Percentiles rank a stretch among this genome's conserved stretches.
Evolutionary conservation across 2,113 vertebrate species (phyloP).

Genomic region (Chrysemys picta): DNA sequence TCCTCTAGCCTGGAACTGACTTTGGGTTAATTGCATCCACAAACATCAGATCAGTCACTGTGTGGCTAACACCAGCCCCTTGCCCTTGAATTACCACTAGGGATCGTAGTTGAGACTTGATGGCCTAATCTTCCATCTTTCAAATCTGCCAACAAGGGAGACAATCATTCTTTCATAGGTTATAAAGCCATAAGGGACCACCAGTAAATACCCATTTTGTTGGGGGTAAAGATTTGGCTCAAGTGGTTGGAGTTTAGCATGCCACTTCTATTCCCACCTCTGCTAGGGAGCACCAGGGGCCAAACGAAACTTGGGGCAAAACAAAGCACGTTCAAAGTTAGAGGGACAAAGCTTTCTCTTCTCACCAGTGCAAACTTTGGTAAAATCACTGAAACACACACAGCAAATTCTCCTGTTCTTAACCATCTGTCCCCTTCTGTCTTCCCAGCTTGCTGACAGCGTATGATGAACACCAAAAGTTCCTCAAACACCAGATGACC

Average conservation of each 20-base stretch:
- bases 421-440: too few relatives aligned
- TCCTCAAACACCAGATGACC: conserved; percentile 79
- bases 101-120: background rate
- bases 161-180: background rate
- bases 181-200: background rate
- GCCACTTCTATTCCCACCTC: background rate
- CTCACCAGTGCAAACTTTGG: background rate
- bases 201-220: background rate
- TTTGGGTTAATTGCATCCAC: background rate
- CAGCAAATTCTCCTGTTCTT: background rate
- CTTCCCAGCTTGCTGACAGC: conserved; percentile 79
- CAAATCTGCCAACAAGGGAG: background rate
- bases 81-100: too few relatives aligned
- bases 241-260: background rate
- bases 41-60: background rate
- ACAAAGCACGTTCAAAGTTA: background rate
- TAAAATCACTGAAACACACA: background rate
- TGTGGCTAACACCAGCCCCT: background rate
- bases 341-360: background rate
- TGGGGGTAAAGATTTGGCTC: background rate
- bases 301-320: background rate
- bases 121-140: background rate
- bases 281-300: background rate
- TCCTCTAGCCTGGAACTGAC: background rate
- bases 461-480: conserved; percentile 86